Conservation (phyloP, 2,888 invertebrate species). For the Cantharis nigra region DNA sequence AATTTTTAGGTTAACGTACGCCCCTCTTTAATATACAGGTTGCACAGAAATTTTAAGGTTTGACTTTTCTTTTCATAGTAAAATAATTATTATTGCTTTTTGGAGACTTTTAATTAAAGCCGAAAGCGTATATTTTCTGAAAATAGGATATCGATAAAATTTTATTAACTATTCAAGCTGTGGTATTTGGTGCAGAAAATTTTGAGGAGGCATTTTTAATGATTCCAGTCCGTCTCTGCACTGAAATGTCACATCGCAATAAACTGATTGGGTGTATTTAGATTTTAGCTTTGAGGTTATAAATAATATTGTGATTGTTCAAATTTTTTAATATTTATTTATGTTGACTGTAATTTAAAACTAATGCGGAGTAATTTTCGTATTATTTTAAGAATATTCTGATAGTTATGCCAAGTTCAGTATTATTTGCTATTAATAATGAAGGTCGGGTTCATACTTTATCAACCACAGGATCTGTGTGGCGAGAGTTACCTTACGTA, state of each 20-base stretch:
- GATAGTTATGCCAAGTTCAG: constrained; percentile 69
- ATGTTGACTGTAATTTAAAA: background rate
- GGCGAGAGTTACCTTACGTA: constrained; percentile 84
- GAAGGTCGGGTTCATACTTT: constrained; percentile 87
- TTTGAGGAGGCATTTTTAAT: background rate
- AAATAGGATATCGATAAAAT: no score
- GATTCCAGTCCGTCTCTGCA: background rate
- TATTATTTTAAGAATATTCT: no score
- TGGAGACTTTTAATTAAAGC: no score
- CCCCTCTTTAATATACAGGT: background rate
- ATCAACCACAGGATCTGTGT: constrained; percentile 78
- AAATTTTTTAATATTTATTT: background rate
- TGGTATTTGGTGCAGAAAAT: no score
- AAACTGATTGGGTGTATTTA: background rate
- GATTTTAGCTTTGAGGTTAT: background rate
- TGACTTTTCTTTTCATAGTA: background rate
- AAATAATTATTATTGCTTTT: no score
- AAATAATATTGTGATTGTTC: background rate
- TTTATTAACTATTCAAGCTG: no score
- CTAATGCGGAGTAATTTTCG: background rate
- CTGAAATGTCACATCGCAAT: background rate
- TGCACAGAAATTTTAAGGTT: background rate
- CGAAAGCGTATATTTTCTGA: no score
- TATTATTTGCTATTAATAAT: constrained; percentile 84
- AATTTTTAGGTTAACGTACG: background rate